phyloP scores from a whole-genome alignment of 2,113 vertebrate genomes.

The Ammodytes dubius region DNA sequence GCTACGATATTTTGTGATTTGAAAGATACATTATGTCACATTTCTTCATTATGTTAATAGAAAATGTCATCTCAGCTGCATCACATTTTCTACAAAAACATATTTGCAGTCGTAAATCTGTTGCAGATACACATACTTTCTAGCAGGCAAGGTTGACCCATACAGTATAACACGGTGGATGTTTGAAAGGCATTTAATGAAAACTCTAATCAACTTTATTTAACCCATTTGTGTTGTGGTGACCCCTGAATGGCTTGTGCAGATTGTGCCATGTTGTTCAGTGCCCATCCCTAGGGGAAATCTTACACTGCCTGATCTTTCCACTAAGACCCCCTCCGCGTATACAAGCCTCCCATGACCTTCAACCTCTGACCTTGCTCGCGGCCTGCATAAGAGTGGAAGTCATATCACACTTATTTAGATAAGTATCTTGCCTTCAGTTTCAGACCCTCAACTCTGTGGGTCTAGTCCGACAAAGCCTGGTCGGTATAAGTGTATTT shows the following conservation, averaged over 20 bases:
- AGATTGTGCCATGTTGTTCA: constrained; percentile 50
- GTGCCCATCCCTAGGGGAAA: constrained; percentile 33
- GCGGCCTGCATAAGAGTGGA: constrained; percentile 43
- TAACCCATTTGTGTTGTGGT: constrained; percentile 26
- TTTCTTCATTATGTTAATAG: neutral
- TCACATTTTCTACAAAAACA: neutral
- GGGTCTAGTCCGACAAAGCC: constrained; percentile 32
- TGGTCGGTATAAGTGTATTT: constrained; percentile 47
- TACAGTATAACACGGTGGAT: neutral
- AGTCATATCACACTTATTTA: constrained; percentile 62
- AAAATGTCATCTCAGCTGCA: neutral
- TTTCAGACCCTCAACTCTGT: constrained; percentile 44
- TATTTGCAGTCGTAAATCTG: neutral
- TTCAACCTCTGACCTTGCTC: constrained; percentile 70
- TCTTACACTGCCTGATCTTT: constrained; percentile 35
- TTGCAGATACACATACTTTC: neutral
- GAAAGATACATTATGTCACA: neutral
- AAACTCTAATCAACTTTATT: constrained; percentile 30
- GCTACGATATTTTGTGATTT: neutral
- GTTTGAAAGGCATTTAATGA: neutral
- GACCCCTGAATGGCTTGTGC: constrained; percentile 39
- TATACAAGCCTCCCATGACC: constrained; percentile 60
- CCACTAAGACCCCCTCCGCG: constrained; percentile 20
- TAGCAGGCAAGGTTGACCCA: neutral
- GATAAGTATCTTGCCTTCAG: constrained; percentile 66